Conservation (phyloP, 2,113 vertebrate species). For the Phocoena sinus region DNA sequence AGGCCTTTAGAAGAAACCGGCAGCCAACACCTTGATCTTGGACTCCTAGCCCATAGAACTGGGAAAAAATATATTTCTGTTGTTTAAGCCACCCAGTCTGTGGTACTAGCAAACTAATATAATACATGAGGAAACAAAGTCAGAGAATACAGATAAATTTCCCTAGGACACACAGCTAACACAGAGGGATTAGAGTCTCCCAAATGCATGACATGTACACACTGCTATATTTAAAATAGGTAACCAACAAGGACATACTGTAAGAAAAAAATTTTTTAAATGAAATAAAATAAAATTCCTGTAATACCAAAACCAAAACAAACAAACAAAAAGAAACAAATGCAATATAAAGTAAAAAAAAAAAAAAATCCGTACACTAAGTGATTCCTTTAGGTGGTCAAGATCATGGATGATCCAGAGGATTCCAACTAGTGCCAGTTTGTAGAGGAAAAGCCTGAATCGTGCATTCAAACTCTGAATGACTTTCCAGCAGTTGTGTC, state of each 20-base stretch:
- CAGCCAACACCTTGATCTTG: neutral
- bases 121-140: neutral
- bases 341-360: no score
- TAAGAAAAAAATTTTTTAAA: no score
- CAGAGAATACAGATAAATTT: neutral
- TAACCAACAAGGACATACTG: no score
- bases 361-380: neutral
- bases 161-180: neutral
- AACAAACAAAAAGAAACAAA: no score
- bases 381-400: neutral
- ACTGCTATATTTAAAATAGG: neutral
- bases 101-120: neutral
- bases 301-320: no score
- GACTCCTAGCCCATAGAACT: neutral
- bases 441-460: neutral
- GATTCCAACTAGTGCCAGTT: neutral
- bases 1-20: neutral
- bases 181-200: neutral
- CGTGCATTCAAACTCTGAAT: neutral
- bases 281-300: no score
- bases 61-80: neutral
- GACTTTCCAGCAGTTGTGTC: neutral
- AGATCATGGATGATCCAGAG: neutral
- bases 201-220: neutral
- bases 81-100: neutral